Conservation (phyloP, 2,113 vertebrate genomes). For the Elaphurus davidianus region DNA sequence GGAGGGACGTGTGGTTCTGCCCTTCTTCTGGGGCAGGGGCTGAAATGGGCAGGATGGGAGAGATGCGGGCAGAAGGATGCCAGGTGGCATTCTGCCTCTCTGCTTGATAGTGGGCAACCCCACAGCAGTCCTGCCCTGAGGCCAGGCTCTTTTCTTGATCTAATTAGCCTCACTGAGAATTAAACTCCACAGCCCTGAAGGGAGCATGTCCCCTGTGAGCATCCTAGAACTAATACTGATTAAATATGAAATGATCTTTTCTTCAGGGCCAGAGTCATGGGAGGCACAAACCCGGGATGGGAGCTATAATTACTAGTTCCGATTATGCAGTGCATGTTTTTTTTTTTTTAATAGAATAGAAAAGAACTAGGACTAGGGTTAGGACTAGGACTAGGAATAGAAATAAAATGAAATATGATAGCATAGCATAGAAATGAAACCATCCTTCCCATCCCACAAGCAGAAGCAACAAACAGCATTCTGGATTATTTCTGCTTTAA, state of each 20-base stretch:
- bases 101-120: neutral
- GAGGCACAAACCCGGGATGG: neutral
- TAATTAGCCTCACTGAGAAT: constrained; percentile 60
- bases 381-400: neutral
- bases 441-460: neutral
- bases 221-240: constrained; percentile 61
- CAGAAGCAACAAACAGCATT: neutral
- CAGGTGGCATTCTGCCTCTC: neutral
- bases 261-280: neutral
- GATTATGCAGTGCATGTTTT: neutral
- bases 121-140: neutral
- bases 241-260: constrained; percentile 52
- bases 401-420: rapidly evolving
- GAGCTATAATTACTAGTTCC: constrained; percentile 16
- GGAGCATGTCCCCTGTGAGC: constrained; percentile 34
- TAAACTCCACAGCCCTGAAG: constrained; percentile 29
- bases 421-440: neutral
- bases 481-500: neutral
- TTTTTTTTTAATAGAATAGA: neutral
- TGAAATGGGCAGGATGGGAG: neutral
- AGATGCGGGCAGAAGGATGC: no score
- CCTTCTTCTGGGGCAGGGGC: no score
- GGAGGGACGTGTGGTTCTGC: neutral
- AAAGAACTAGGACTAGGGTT: neutral
- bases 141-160: neutral